These are phyloP conservation scores for Ceratosolen fusciceps DNA, from an alignment of 1,140 invertebrate genomes.

Conservation along the genomic window DNA sequence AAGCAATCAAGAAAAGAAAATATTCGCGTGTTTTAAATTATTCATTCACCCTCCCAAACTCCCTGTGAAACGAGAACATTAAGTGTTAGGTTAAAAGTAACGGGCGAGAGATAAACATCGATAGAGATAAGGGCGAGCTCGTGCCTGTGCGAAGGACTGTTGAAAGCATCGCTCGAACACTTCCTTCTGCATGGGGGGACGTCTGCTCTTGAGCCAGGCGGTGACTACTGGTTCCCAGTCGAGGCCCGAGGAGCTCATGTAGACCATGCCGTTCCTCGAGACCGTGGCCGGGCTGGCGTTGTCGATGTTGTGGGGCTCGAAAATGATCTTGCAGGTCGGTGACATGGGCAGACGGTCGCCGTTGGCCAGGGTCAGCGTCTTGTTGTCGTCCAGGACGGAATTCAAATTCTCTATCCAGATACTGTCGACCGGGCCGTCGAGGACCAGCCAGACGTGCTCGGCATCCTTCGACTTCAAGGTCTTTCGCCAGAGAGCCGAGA, in stretches of 20 bases:
- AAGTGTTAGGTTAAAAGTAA: too few species aligned
- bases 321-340: constrained; percentile 93
- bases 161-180: constrained; percentile 86
- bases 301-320: constrained; percentile 97
- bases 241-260: constrained; percentile 96
- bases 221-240: constrained; percentile 88
- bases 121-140: too few species aligned
- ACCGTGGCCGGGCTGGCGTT: constrained; percentile 97
- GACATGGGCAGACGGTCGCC: constrained; percentile 94
- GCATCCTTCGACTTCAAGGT: constrained; percentile 90
- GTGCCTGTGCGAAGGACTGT: constrained; percentile 79
- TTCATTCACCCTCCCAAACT: too few species aligned
- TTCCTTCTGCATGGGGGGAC: constrained; percentile 78
- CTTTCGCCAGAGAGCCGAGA: constrained; percentile 95
- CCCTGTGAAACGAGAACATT: too few species aligned
- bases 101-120: too few species aligned
- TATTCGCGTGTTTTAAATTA: too few species aligned
- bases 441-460: constrained; percentile 91
- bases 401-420: constrained; percentile 99
- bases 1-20: too few species aligned
- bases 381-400: constrained; percentile 96
- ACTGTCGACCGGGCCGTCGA: constrained; percentile 96
- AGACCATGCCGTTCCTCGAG: constrained; percentile 96
- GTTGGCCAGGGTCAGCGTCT: constrained; percentile 93
- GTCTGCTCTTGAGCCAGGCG: constrained; percentile 89